Evolutionary conservation across 2,888 invertebrate species (phyloP).

Genomic region (Himalopsyche tibetana): DNA sequence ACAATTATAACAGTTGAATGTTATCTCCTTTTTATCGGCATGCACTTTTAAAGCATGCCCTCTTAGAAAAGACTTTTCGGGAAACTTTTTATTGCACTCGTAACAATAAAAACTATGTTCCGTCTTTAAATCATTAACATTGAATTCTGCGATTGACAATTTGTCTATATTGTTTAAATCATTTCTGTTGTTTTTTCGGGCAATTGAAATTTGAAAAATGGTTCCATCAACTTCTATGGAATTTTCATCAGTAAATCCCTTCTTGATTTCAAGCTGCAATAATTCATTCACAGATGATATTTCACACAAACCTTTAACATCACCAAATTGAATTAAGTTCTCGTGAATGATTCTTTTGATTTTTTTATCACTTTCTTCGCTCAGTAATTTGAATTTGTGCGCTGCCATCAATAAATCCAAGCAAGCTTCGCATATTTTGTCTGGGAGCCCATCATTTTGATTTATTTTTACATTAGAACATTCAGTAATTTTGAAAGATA

Average conservation of each 20-base stretch:
- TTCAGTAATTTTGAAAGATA: conserved; percentile 9
- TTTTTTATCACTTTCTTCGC: background rate
- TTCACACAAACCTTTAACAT: background rate
- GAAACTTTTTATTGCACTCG: background rate
- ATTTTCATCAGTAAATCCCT: background rate
- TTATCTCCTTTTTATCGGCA: background rate
- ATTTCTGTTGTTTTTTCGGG: background rate
- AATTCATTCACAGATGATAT: background rate
- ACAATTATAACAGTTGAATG: background rate
- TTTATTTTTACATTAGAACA: conserved; percentile 26
- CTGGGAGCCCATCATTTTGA: conserved; percentile 23
- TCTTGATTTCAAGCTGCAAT: conserved; percentile 2
- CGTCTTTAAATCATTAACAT: background rate
- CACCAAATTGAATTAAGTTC: background rate
- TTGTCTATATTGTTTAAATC: background rate
- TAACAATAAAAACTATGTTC: background rate
- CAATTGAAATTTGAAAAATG: background rate
- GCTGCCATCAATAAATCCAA: background rate
- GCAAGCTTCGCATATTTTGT: conserved; percentile 15
- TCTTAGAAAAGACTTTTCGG: background rate
- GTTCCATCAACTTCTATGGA: background rate
- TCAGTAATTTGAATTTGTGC: background rate
- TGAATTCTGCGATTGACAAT: background rate
- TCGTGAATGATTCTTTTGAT: background rate
- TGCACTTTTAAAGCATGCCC: background rate